Base-by-base conservation (phyloP, 2,797 vertebrate species). In the Presbytis comata region DNA sequence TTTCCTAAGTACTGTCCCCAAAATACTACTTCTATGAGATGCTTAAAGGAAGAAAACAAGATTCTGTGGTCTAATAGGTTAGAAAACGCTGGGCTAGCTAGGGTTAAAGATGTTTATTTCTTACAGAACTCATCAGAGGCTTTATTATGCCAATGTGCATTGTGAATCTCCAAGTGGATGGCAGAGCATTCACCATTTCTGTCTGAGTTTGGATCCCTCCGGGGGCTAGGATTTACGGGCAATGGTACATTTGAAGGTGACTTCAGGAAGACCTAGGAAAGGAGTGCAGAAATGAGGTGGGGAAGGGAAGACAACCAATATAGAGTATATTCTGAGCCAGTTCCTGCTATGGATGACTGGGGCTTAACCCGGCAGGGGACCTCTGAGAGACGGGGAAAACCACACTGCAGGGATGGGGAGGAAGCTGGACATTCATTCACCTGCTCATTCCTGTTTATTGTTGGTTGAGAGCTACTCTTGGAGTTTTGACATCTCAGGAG, bases 1-100 rank as follows among this genome's bases (percentile, higher is more conserved):
- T 97, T 96, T 78, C 36, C 70, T 46, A 83, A 95, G 48, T 36
- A 48, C 75, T 64, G 95, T 53, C n/a, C 53, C 53, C 67, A 82
- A 92, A 93, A 64, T 48, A 79, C 8, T 0, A 74, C 70, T 84
- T 79, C 59, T 86, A 30, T 50, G 36, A 72, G 81, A 90, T 64
- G 28, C 33, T 88, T 39, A 33, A 48, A 11, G 57, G n/a, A 14
- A 82, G 53, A n/a, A n/a, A 91, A 94, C 16, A n/a, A 22, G 48
- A 74, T 22, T 59, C 33, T 81, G 50, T 82, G 46, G 26, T 85
- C 91, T 70, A 61, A 76, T 41, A 78, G 70, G 75, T 93, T 91
- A 78, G 74, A 76, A 95, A 80, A 93, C 55, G 22, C 14, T 92
- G 44, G 57, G 48, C 26, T 92, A 92, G 82, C 44, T 0, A 30